phyloP scores from a whole-genome alignment of 2,888 invertebrate genomes.

The Epicampocera succincta region DNA sequence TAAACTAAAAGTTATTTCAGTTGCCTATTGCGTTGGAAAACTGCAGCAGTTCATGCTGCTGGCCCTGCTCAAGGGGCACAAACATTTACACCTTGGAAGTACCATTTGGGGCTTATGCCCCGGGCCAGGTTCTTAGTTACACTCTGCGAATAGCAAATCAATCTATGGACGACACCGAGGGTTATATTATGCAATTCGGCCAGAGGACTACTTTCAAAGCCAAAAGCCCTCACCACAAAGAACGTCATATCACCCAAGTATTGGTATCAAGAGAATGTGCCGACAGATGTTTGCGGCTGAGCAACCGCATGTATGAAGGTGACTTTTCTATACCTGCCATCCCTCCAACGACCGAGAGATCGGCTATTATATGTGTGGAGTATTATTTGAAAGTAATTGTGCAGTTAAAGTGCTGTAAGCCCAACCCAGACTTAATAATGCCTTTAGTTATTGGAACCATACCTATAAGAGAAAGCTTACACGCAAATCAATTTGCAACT shows the following conservation, averaged over 20 bases:
- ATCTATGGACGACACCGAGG: slow-evolving; percentile 62
- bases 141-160: slow-evolving; percentile 72
- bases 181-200: slow-evolving; percentile 67
- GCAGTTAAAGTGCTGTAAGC: slow-evolving; percentile 57
- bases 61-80: slow-evolving; percentile 71
- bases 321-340: slow-evolving; percentile 66
- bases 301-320: slow-evolving; percentile 68
- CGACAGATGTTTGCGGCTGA: slow-evolving; percentile 60
- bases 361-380: slow-evolving; percentile 65
- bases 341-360: slow-evolving; percentile 60
- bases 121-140: slow-evolving; percentile 72
- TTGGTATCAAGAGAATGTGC: slow-evolving; percentile 25
- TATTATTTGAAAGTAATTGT: slow-evolving; percentile 67
- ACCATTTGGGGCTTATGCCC: slow-evolving; percentile 73
- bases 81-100: slow-evolving; percentile 70
- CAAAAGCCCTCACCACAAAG: slow-evolving; percentile 68
- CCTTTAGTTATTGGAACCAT: slow-evolving; percentile 73
- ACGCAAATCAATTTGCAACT: slow-evolving; percentile 48
- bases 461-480: slow-evolving; percentile 71
- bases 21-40: slow-evolving; percentile 69
- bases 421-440: slow-evolving; percentile 53
- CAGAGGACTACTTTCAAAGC: slow-evolving; percentile 71
- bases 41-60: slow-evolving; percentile 71
- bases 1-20: slow-evolving; percentile 45
- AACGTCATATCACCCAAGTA: slow-evolving; percentile 45